These are phyloP conservation scores for Laticauda colubrina DNA, from an alignment of 2,113 vertebrate genomes.

Conservation along the genomic window DNA sequence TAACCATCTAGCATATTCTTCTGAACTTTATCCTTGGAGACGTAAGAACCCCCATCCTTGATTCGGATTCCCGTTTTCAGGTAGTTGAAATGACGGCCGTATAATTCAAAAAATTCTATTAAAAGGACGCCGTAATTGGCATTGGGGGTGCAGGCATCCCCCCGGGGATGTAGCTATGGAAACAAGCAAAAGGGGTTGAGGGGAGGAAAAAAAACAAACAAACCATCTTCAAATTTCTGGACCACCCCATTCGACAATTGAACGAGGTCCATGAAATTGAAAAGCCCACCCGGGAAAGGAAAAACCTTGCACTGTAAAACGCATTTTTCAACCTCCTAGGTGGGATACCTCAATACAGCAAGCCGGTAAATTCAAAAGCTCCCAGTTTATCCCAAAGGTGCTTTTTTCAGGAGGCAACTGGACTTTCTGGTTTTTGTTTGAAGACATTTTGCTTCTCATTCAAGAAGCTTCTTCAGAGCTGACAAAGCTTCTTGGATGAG, in stretches of 20 bases:
- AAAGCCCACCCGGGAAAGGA: not conserved
- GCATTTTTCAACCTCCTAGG: no score
- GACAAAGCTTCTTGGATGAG: no score
- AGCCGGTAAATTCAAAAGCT: not conserved
- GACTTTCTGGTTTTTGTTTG: no score
- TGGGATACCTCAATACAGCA: no score
- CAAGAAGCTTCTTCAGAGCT: no score
- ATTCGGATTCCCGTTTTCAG: constrained; percentile 98
- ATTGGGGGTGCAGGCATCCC: constrained; percentile 88
- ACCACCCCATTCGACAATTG: not conserved
- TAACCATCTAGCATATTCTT: constrained; percentile 96
- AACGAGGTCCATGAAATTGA: not conserved
- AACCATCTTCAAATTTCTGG: not conserved
- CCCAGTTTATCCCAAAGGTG: no score
- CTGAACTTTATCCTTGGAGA: constrained; percentile 97
- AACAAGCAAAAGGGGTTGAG: constrained; percentile 16
- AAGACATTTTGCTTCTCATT: no score
- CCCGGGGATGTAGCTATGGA: constrained; percentile 89
- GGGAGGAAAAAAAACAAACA: not conserved
- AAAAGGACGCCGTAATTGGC: constrained; percentile 96
- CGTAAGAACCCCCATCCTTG: constrained; percentile 95
- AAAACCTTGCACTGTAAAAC: not conserved
- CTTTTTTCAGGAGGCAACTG: no score
- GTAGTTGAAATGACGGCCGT: constrained; percentile 97
- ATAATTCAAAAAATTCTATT: constrained; percentile 99